Evolutionary conservation across 2,797 vertebrate genomes (phyloP), one percentile per base, ranked within the genome.

Genomic region (Bryconaethiops microstoma): DNA sequence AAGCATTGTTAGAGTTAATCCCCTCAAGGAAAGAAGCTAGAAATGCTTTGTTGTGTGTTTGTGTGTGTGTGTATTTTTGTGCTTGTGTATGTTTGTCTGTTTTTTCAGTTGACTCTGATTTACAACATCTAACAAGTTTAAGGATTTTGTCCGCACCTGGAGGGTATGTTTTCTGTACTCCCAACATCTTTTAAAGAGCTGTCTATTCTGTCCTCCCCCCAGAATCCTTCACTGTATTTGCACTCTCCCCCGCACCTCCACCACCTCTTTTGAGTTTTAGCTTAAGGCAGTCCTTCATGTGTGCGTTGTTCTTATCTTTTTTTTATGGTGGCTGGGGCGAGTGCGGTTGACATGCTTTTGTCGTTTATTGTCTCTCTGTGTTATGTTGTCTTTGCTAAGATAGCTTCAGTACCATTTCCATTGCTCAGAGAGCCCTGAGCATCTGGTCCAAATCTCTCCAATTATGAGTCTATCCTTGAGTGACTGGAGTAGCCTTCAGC

Each of bases 111-210:
- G 60, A 19, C 19, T 62, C 65, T 40, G 19, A 60, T 77, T 67
- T 16, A 48, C 39, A 78, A 19, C 69, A 63, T 79, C 48, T 42
- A 35, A 35, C 69, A 45, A 40, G 48, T 79, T 82, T 73, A 82
- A 50, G 23, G 59, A 79, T 76, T 82, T 55, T 45, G 19, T 76
- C 54, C 79, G 73, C 57, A 48, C 76, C 80, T 73, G 64, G 35
- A 29, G 29, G 79, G 42, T 29, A 39, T 71, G 71, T 62, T 62
- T 79, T 82, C 52, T 77, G 74, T 79, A 35, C 70, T 76, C 55
- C 19, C 50, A 59, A 76, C 68, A 71, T 74, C 77, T 13, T 79
- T 83, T 71, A 71, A 78, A 75, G 78, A 48, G 25, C 45, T 29
- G 55, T 29, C 40, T 74, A 19, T 50, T 70, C 25, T 14, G n/a